Base-by-base conservation (phyloP, 2,797 vertebrate species). In the Poeciliopsis gracilis region DNA sequence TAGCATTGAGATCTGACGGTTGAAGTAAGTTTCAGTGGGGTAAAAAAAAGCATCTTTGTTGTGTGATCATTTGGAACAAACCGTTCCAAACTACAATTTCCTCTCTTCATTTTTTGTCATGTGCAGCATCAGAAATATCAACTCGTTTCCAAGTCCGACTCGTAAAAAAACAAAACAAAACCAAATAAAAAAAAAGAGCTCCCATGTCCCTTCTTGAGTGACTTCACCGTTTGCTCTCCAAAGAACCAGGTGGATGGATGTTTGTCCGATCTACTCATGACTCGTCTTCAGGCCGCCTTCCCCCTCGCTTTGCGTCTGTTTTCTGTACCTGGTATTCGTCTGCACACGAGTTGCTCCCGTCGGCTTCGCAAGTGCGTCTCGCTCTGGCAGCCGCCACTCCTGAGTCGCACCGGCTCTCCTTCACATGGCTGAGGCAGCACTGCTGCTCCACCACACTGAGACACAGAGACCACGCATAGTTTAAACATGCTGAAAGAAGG, bases 391-490 rank as follows among this genome's bases (percentile, higher is more conserved):
- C 94, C 1, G 93, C 72, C 91, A 97, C 92, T 0, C 97, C 98
- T 0, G 95, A 94, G 86, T 97, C 87, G 89, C 98, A 99, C 87
- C 89, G 96, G 91, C 92, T 97, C 86, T 98, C 97, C 91, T 95
- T 94, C 72, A 97, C 71, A 6, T 96, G 93, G 30, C 96, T 96
- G 41, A 92, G 13, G 0, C 98, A 99, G 83, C 98, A 99, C 89
- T 98, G 97, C 89, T 94, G 95, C 95, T 97, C 96, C 47, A 96
- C 94, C 30, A 95, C 88, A 88, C 98, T 99, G 83, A 36, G 78
- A 86, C 75, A 84, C 61, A 87, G 70, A 84, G 33, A 61, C 5
- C 36, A 51, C 4, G 23, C 30, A 36, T 12, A 69, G 20, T 36
- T 38, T 3, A 28, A 28, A 28, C 25, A 13, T 7, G 43, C 23